Base-by-base conservation (phyloP, 2,797 vertebrate genomes). In the Hipposideros larvatus region DNA sequence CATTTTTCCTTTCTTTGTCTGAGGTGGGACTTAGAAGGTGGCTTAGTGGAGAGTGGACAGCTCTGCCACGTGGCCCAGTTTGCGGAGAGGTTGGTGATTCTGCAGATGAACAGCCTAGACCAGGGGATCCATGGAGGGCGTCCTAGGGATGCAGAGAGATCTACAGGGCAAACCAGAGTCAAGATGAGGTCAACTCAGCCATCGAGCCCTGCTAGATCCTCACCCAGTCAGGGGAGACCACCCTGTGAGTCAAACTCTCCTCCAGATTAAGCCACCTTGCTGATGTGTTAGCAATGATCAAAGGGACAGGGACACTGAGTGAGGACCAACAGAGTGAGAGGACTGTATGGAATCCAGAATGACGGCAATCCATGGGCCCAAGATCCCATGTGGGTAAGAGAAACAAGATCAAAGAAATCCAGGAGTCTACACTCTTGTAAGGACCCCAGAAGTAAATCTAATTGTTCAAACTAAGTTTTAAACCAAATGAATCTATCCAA, bases 1-100 rank as follows among this genome's bases (percentile, higher is more conserved):
- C 22, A 22, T 0, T n/a, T 22, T 37, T 66, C 26, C 41, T 78
- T 63, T 7, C 11, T 53, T 18, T n/a, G 41, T 83, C 15, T 43
- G 53, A 71, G 31, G 26, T 28, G 34, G 8, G 34, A 41, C 31
- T 80, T n/a, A 2, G 11, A 4, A 28, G 2, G 21, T 26, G 2
- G 16, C 22, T 61, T 41, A 22, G 13, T 28, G 31, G 51, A 26
- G 2, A 46, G 28, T 2, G 6, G 7, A 1, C 18, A 10, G 0
- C 4, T 93, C 16, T 26, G 21, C 21, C 14, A 11, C 4, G 8
- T n/a, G 37, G 31, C 7, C 18, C 2, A 7, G 6, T 41, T 80
- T 46, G 9, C 3, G 6, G 70, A 70, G 41, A 46, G 51, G 21
- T 8, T 19, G 41, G 24, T 65, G 37, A 28, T 43, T 59, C 53